These are phyloP conservation scores for Vannuccia rotundouncinata DNA, from an alignment of 2,888 invertebrate genomes.

Conservation along the genomic window DNA sequence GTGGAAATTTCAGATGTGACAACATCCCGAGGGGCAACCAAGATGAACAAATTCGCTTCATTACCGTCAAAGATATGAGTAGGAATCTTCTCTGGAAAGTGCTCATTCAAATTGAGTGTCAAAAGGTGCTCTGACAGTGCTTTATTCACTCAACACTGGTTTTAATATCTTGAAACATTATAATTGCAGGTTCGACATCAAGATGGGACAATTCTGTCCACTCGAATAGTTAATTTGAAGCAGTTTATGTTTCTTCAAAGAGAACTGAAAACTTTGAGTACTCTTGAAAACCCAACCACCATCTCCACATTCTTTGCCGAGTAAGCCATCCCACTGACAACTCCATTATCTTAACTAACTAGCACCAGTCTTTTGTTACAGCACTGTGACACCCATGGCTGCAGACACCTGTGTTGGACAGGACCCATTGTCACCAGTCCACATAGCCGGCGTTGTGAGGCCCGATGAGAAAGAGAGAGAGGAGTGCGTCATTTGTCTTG, in stretches of 20 bases:
- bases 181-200: background rate
- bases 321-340: background rate
- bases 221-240: background rate
- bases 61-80: background rate
- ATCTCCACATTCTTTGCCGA: background rate
- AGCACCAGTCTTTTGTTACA: background rate
- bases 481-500: conserved; percentile 70
- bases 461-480: conserved; percentile 48
- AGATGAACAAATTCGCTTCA: background rate
- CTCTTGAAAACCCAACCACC: background rate
- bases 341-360: background rate
- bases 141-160: background rate
- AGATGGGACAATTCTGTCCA: background rate
- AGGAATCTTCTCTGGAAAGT: background rate
- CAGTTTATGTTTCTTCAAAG: background rate
- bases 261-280: background rate
- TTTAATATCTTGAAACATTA: no score
- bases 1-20: background rate
- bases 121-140: background rate
- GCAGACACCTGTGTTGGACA: no score
- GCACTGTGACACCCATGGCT: background rate
- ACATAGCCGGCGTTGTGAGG: background rate
- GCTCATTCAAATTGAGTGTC: background rate
- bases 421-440: no score
- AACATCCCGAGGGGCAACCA: background rate